phyloP scores from a whole-genome alignment of 2,888 invertebrate species.

The Linnaemya tessellans region DNA sequence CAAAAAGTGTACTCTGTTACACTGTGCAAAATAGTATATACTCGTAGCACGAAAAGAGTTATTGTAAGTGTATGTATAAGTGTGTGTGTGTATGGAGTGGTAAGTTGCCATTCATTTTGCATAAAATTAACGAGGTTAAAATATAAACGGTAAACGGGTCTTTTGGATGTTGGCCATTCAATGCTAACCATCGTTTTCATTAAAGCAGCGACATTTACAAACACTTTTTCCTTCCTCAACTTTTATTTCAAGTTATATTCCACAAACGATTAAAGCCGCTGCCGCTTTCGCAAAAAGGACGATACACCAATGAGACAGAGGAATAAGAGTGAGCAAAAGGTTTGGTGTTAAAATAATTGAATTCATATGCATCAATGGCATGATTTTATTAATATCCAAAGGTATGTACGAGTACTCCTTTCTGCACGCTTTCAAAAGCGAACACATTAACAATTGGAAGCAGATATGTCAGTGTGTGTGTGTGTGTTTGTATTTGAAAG shows the following conservation, averaged over 20 bases:
- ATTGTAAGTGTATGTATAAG: neutral
- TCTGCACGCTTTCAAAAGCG: slow-evolving; percentile 7
- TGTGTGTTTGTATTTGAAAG: neutral
- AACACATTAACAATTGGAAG: slow-evolving; percentile 11
- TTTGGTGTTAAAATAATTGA: slow-evolving; percentile 81
- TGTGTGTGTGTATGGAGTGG: slow-evolving; percentile 4
- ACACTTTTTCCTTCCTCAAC: slow-evolving; percentile 18
- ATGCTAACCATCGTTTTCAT: slow-evolving; percentile 75
- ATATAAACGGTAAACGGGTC: slow-evolving; percentile 36
- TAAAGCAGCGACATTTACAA: slow-evolving; percentile 75
- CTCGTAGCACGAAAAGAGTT: too few relatives aligned
- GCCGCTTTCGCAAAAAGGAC: slow-evolving; percentile 60
- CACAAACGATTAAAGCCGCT: slow-evolving; percentile 50
- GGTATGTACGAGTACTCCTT: slow-evolving; percentile 44
- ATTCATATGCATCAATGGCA: slow-evolving; percentile 82
- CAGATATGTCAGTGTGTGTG: neutral
- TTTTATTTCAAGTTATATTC: slow-evolving; percentile 12
- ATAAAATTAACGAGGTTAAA: slow-evolving; percentile 81
- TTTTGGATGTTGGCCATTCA: slow-evolving; percentile 49
- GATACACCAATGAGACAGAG: slow-evolving; percentile 13
- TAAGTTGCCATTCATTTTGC: slow-evolving; percentile 67
- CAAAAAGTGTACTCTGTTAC: too few relatives aligned
- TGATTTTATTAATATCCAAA: slow-evolving; percentile 71
- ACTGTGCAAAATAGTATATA: slow-evolving; percentile 29
- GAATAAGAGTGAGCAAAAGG: slow-evolving; percentile 70